Percentiles rank a stretch among this genome's conserved stretches.
phyloP scores from a whole-genome alignment of 2,888 invertebrate species.

The Drosophila cognata region DNA sequence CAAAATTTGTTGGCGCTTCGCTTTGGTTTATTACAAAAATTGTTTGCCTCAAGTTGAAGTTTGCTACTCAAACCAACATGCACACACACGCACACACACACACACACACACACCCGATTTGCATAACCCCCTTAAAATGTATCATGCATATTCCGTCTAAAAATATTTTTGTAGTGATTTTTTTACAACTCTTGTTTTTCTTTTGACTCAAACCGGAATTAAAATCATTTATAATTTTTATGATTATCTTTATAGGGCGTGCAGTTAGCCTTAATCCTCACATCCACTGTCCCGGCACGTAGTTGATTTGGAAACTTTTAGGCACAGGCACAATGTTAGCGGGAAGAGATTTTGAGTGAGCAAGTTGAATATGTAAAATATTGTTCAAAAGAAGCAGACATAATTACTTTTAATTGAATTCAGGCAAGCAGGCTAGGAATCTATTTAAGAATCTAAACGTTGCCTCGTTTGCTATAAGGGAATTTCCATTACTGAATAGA shows the following conservation, averaged over 20 bases:
- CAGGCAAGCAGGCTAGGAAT: background rate
- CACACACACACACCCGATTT: background rate
- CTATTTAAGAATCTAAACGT: background rate
- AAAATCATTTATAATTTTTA: conserved; percentile 41
- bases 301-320: conserved; percentile 14
- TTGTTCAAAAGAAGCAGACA: background rate
- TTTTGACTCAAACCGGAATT: conserved; percentile 37
- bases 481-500: background rate
- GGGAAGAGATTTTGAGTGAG: conserved; percentile 3
- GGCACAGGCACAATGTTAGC: background rate
- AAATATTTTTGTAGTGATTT: conserved; percentile 20
- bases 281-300: conserved; percentile 50
- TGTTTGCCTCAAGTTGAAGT: conserved; percentile 51
- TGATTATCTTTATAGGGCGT: conserved; percentile 31
- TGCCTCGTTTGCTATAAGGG: background rate
- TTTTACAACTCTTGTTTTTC: conserved; percentile 37
- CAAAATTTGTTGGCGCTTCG: conserved; percentile 46
- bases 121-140: background rate
- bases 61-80: conserved; percentile 10
- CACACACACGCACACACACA: conserved; percentile 7
- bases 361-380: conserved; percentile 7
- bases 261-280: conserved; percentile 46
- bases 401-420: background rate
- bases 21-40: conserved; percentile 59
- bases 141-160: background rate